phyloP scores from a whole-genome alignment of 2,113 vertebrate species.

The Notothenia coriiceps region DNA sequence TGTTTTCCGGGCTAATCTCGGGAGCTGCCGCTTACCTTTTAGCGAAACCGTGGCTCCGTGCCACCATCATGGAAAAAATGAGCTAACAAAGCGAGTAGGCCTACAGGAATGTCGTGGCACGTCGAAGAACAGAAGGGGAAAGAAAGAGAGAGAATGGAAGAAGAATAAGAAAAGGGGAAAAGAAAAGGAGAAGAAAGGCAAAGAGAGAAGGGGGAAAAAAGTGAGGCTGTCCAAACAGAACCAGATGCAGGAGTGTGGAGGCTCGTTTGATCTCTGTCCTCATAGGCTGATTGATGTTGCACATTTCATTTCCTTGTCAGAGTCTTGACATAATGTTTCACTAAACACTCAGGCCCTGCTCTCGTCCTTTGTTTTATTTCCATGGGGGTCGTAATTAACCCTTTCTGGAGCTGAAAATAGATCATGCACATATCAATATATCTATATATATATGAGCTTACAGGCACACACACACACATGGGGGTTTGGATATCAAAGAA shows the following conservation, averaged over 20 bases:
- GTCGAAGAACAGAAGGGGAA: conserved; percentile 62
- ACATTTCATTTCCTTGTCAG: conserved; percentile 85
- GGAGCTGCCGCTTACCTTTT: conserved; percentile 64
- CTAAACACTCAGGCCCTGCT: conserved; percentile 82
- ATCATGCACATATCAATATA: conserved; percentile 65
- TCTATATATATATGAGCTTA: conserved; percentile 54
- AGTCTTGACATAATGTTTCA: conserved; percentile 85
- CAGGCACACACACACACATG: conserved; percentile 21
- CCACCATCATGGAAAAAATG: conserved; percentile 82
- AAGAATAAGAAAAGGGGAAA: conserved; percentile 69
- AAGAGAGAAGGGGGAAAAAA: conserved; percentile 58
- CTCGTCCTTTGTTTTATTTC: conserved; percentile 73
- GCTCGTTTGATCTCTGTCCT: conserved; percentile 84
- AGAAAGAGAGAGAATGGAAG: conserved; percentile 41
- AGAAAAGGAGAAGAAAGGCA: conserved; percentile 69
- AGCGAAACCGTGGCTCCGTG: conserved; percentile 75
- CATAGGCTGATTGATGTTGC: conserved; percentile 86
- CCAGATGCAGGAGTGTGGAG: conserved; percentile 81
- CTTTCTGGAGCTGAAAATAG: conserved; percentile 70
- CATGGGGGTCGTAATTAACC: conserved; percentile 75
- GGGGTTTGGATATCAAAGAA: conserved; percentile 73
- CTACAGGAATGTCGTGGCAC: conserved; percentile 80
- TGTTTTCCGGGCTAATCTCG: conserved; percentile 64
- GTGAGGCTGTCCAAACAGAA: conserved; percentile 80
- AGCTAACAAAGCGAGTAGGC: conserved; percentile 74